phyloP scores from a whole-genome alignment of 2,888 invertebrate genomes.

The Zhuqinia jingwanae region DNA sequence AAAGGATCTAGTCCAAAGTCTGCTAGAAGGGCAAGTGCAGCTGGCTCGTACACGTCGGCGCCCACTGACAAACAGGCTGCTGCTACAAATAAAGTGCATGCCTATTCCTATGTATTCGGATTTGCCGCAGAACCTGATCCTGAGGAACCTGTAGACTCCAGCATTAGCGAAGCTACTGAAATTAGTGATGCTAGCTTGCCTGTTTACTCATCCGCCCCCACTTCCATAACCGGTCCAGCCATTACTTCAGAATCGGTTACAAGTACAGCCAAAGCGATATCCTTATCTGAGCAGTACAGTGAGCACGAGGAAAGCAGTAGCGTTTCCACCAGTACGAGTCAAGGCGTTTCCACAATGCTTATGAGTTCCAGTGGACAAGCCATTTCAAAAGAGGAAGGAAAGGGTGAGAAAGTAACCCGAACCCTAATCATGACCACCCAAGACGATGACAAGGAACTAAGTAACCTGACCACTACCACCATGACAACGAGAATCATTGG shows the following conservation, averaged over 20 bases:
- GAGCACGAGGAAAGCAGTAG: conserved; percentile 74
- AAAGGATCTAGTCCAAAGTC: conserved; percentile 35
- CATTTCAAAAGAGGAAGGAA: conserved; percentile 32
- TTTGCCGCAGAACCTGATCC: conserved; percentile 72
- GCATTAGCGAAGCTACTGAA: conserved; percentile 62
- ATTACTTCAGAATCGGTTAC: not conserved
- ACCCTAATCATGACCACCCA: conserved; percentile 35
- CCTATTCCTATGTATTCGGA: conserved; percentile 73
- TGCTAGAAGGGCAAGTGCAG: conserved; percentile 50
- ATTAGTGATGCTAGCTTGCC: conserved; percentile 36
- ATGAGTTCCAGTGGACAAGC: conserved; percentile 14
- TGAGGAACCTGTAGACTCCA: conserved; percentile 69
- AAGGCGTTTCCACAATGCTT: conserved; percentile 49
- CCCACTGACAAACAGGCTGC: conserved; percentile 15
- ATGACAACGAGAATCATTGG: conserved; percentile 55
- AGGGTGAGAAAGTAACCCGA: conserved; percentile 24
- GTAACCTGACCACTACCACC: conserved; percentile 38
- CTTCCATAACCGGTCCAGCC: not conserved
- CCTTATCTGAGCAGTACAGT: conserved; percentile 38
- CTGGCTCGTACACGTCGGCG: conserved; percentile 28
- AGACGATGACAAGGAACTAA: conserved; percentile 29
- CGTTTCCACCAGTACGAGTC: conserved; percentile 59
- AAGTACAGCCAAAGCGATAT: not conserved
- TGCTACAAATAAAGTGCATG: conserved; percentile 66
- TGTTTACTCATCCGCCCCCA: not conserved